Conservation (phyloP, 2,113 vertebrate species). For the Engraulis encrasicolus region DNA sequence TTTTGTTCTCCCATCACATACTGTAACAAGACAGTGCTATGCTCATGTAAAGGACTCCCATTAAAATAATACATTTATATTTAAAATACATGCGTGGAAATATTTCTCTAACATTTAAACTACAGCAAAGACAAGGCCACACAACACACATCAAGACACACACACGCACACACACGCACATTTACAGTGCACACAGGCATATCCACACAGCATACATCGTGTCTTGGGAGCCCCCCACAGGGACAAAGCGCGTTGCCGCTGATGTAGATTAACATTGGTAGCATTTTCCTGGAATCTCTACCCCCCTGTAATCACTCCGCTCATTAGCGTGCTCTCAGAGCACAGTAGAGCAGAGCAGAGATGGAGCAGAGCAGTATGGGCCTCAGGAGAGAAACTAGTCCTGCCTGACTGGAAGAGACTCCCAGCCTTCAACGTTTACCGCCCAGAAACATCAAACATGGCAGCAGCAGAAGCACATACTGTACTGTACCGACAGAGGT, state of each 20-base stretch:
- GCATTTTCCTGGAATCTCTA: constrained; percentile 70
- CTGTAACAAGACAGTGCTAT: too few species aligned
- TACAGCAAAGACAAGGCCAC: not conserved
- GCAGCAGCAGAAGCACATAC: too few species aligned
- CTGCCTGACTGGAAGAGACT: constrained; percentile 62
- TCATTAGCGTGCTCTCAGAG: constrained; percentile 76
- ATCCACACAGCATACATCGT: not conserved
- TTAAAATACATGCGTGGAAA: too few species aligned
- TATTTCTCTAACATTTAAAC: constrained; percentile 19
- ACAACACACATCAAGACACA: constrained; percentile 15
- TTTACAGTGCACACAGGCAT: not conserved
- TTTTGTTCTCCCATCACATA: too few species aligned
- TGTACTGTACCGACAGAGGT: too few species aligned
- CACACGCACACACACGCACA: constrained; percentile 16
- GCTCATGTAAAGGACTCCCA: not conserved
- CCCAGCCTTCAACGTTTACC: constrained; percentile 69
- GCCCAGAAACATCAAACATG: constrained; percentile 71
- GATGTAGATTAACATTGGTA: constrained; percentile 73
- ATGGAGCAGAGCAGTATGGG: too few species aligned
- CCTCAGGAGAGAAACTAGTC: constrained; percentile 67
- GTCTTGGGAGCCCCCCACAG: constrained; percentile 47
- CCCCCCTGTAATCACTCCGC: constrained; percentile 70
- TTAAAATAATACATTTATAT: constrained; percentile 34
- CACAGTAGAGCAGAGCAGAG: too few species aligned
- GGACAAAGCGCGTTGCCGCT: too few species aligned